Evolutionary conservation across 64 coral and sea anemone species (phyloP).

Genomic region (Pachyseris speciosa): DNA sequence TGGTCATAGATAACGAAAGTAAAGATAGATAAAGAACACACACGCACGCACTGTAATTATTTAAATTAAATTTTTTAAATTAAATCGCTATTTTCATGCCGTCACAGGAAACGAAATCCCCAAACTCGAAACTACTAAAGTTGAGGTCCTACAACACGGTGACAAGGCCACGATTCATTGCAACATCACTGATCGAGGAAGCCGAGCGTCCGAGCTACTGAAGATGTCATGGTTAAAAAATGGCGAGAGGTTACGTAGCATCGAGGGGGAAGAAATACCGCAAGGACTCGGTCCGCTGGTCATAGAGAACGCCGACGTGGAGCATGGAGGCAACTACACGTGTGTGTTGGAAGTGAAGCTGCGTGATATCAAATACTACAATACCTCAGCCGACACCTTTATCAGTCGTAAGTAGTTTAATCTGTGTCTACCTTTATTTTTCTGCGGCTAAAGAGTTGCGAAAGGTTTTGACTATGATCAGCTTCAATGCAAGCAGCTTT

Average conservation of each 20-base stretch:
- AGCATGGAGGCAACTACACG: neutral
- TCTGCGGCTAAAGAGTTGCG: no score
- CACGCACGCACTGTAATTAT: no score
- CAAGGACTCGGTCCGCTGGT: neutral
- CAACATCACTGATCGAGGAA: neutral
- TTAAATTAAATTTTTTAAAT: no score
- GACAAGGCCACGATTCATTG: neutral
- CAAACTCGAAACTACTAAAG: neutral
- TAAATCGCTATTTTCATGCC: neutral
- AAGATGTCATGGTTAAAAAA: slow-evolving; percentile 20
- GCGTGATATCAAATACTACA: neutral
- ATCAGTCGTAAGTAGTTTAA: neutral
- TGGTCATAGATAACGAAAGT: no score
- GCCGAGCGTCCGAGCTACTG: neutral
- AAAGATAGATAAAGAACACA: no score
- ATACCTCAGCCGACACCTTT: neutral
- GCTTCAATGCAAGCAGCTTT: no score
- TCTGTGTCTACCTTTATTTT: neutral
- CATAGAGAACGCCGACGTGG: neutral
- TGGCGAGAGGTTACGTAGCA: neutral
- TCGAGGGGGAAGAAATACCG: neutral
- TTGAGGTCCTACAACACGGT: neutral
- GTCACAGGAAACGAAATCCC: slow-evolving; percentile 3
- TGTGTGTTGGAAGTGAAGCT: neutral
- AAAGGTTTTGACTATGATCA: no score